These are phyloP conservation scores for Percina caprodes DNA, from an alignment of 2,113 vertebrate species.

Conservation along the genomic window DNA sequence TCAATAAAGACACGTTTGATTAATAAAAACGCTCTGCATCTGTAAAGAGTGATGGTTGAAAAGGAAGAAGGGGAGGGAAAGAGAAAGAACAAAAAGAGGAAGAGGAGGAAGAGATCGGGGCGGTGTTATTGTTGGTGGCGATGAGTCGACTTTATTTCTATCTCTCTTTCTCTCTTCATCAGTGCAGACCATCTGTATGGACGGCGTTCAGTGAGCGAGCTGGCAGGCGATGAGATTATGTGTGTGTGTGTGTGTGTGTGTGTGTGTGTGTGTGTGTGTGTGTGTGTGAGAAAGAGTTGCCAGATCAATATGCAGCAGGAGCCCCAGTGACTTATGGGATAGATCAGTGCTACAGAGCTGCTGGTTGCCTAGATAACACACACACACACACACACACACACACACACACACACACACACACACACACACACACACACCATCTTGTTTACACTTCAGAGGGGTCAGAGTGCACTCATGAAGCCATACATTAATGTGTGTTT, in stretches of 20 bases:
- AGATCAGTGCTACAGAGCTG: constrained; percentile 55
- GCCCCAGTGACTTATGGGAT: constrained; percentile 63
- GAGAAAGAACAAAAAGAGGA: neutral
- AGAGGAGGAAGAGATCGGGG: neutral
- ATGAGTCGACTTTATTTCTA: constrained; percentile 14
- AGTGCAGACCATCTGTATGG: constrained; percentile 68
- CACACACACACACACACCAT: neutral
- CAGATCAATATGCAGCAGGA: constrained; percentile 67
- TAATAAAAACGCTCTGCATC: neutral
- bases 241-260: constrained; percentile 50
- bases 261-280: constrained; percentile 31
- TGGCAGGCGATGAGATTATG: constrained; percentile 57
- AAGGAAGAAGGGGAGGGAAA: neutral
- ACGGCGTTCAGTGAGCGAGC: constrained; percentile 44
- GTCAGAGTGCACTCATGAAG: constrained; percentile 40
- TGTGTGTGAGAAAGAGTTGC: constrained; percentile 49
- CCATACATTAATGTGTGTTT: constrained; percentile 16
- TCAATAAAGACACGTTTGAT: neutral
- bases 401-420: constrained; percentile 10
- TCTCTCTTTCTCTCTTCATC: constrained; percentile 51
- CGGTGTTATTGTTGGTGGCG: constrained; percentile 9
- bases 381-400: constrained; percentile 37
- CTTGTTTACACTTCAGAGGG: constrained; percentile 21
- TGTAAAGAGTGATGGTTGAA: neutral
- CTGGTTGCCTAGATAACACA: constrained; percentile 52